Evolutionary conservation across 2,888 invertebrate genomes (phyloP).

Genomic region (Amphipoea oculea): DNA sequence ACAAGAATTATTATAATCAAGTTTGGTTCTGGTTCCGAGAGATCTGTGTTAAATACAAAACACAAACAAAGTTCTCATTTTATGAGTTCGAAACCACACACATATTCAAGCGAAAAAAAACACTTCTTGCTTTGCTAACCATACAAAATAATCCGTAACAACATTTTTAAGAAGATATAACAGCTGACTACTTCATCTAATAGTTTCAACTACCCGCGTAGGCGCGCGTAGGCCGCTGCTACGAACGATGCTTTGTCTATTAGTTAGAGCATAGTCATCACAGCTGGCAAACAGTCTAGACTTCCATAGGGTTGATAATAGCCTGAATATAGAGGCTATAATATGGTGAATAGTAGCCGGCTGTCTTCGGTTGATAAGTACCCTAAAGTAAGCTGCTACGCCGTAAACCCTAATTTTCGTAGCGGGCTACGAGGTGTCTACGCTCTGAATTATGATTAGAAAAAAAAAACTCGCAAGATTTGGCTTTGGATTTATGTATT

Average conservation of each 20-base stretch:
- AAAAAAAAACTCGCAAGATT: neutral
- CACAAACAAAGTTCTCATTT: neutral
- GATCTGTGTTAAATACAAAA: neutral
- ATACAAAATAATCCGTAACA: neutral
- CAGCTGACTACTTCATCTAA: slow-evolving; percentile 1
- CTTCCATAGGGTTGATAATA: neutral
- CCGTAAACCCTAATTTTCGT: slow-evolving; percentile 31
- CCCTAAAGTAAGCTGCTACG: slow-evolving; percentile 27
- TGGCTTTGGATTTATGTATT: neutral
- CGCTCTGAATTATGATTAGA: neutral
- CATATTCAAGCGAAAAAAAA: neutral
- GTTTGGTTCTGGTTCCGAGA: neutral
- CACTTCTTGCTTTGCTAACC: neutral
- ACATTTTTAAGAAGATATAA: neutral
- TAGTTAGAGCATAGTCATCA: neutral
- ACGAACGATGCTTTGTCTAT: slow-evolving; percentile 29
- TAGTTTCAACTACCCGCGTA: slow-evolving; percentile 13
- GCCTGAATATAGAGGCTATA: neutral
- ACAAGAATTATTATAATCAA: neutral
- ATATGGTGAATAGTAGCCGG: neutral
- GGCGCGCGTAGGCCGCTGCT: slow-evolving; percentile 41
- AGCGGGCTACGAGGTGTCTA: slow-evolving; percentile 41
- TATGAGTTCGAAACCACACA: neutral
- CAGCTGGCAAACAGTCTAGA: neutral
- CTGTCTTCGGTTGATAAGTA: neutral